These are phyloP conservation scores for Sarcoramphus papa DNA, from an alignment of 2,797 vertebrate species.

Conservation along the genomic window DNA sequence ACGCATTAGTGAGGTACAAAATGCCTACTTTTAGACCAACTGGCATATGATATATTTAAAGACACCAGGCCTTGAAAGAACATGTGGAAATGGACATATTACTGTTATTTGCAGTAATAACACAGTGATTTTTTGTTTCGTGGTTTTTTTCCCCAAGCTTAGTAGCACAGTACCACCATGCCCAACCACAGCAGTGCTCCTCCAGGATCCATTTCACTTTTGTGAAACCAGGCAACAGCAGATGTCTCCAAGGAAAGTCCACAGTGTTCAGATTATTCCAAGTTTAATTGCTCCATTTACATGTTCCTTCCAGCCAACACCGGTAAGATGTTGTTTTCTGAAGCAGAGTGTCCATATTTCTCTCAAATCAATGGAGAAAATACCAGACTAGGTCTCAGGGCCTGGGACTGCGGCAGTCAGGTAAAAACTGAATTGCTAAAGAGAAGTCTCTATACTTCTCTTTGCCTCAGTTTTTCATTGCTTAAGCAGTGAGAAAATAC, in stretches of 20 bases:
- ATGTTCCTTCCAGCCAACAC: not conserved
- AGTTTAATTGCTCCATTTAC: not conserved
- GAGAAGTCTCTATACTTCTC: not conserved
- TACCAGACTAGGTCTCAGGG: not conserved
- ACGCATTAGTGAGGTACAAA: not conserved
- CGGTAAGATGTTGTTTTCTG: not conserved
- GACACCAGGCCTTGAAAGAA: not conserved
- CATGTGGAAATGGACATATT: not conserved
- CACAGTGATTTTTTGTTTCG: rapidly evolving
- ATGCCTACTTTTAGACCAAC: not conserved
- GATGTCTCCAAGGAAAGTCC: not conserved
- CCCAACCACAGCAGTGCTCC: too few relatives aligned
- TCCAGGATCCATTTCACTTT: not conserved
- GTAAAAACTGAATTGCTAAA: not conserved
- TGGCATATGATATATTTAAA: not conserved
- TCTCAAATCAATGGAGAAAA: not conserved
- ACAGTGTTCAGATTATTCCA: not conserved
- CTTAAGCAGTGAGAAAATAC: not conserved
- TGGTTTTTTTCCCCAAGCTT: rapidly evolving
- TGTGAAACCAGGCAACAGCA: not conserved
- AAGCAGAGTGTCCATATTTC: not conserved
- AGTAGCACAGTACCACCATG: not conserved
- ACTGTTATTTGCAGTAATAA: not conserved
- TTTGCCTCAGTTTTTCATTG: not conserved
- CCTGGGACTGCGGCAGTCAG: not conserved